A percentile compares a stretch with the other conserved stretches of the same genome.
Evolutionary conservation across 2,888 invertebrate species (phyloP).

Genomic region (Cremastinae sp.): DNA sequence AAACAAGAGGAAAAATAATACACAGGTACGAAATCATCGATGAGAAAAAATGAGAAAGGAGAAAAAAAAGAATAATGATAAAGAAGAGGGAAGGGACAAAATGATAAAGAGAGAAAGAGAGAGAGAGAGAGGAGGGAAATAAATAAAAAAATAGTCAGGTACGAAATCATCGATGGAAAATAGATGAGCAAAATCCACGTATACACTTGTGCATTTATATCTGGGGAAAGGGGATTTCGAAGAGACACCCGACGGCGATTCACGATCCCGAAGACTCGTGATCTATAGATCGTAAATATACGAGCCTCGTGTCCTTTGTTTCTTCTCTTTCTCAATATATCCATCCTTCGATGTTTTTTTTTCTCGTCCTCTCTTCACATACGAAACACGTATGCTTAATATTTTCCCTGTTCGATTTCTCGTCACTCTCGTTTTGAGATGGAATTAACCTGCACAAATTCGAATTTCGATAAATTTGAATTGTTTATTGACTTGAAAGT

Average conservation of each 20-base stretch:
- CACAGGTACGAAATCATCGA: too few species aligned
- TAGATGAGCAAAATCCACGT: constrained; percentile 25
- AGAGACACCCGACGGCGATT: constrained; percentile 60
- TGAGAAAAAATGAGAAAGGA: too few species aligned
- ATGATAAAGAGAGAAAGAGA: too few species aligned
- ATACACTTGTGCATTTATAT: constrained; percentile 19
- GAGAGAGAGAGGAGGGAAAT: not conserved
- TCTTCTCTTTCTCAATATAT: constrained; percentile 7
- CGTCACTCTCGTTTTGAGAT: constrained; percentile 15
- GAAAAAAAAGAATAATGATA: too few species aligned
- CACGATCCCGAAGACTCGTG: constrained; percentile 61
- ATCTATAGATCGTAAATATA: constrained; percentile 64
- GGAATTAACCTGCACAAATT: not conserved
- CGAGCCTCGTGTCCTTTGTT: constrained; percentile 19
- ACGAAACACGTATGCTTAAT: constrained; percentile 9
- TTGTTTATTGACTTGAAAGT: too few species aligned
- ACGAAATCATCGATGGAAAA: constrained; percentile 48
- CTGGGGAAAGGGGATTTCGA: constrained; percentile 57
- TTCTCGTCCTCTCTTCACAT: constrained; percentile 2
- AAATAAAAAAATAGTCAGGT: constrained; percentile 21
- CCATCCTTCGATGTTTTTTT: not conserved
- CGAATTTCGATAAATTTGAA: too few species aligned
- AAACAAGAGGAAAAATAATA: too few species aligned
- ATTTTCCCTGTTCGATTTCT: constrained; percentile 9
- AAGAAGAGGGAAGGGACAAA: too few species aligned